Base-by-base conservation (phyloP, 2,113 vertebrate genomes). In the Leuciscus idus region DNA sequence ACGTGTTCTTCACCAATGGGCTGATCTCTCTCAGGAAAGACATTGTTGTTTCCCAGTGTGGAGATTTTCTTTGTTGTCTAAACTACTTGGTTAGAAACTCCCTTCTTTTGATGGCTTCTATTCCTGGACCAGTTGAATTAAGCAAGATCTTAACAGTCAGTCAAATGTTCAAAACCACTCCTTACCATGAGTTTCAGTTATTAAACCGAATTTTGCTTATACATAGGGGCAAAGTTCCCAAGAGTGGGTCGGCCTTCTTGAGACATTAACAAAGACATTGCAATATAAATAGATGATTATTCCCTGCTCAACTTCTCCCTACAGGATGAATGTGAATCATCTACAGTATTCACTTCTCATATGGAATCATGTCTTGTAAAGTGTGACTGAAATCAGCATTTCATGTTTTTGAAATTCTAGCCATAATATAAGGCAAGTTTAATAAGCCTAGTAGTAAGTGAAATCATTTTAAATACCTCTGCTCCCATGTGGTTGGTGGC, bases 1-100 rank as follows among this genome's bases (percentile, higher is more conserved):
- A 89, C 17, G 84, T 84, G 11, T 43, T 91, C 70, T 12, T 91
- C 43, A 91, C 26, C 57, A 86, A 82, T 19, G 46, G 64, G 21
- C 28, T 68, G n/a, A 92, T 91, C 26, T 90, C 73, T 70, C 83
- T 83, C 75, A 89, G 46, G 8, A 77, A 11, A 48, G 87, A 87
- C 90, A 93, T 92, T 9, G 23, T 50, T 11, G 23, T 66, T 19
- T 1, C 28, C 10, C n/a, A 21, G 30, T 1, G 6, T 33, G 28
- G 23, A 11, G 28, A 36, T 33, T 23, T 21, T 23, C n/a, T 28
- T 1, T 52, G 46, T 28, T 9, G 26, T 23, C 28, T 55, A 33
- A 33, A 30, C 50, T 15, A 15, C 12, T 77, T 33, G 17, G 23
- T 7, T 23, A 73, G 39, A 5, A n/a, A 43, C 43, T 43, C 21